phyloP scores from a whole-genome alignment of 2,797 vertebrate species.

The Molossus alvarezi region DNA sequence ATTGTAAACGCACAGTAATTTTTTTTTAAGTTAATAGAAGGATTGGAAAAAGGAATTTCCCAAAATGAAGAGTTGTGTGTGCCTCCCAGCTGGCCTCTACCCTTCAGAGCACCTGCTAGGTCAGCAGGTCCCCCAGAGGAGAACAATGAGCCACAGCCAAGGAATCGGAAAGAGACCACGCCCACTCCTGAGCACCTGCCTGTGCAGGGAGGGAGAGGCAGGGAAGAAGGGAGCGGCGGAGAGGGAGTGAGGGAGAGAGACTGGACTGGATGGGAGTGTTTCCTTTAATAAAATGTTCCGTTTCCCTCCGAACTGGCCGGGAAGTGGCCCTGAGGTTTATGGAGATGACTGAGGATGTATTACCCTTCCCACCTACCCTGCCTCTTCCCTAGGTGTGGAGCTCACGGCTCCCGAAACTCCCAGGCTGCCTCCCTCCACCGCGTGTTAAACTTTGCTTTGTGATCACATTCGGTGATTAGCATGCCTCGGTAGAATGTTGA shows the following conservation, averaged over 20 bases:
- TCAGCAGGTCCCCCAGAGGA: background rate
- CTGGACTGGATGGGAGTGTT: rapidly evolving
- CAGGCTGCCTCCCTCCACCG: background rate
- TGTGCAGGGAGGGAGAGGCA: background rate
- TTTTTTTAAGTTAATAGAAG: background rate
- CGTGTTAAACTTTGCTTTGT: conserved; percentile 2
- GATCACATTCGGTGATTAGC: background rate
- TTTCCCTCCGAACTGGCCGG: conserved; percentile 5
- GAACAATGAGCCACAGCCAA: background rate
- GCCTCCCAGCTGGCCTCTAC: background rate
- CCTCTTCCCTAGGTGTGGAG: background rate
- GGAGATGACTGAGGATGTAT: rapidly evolving
- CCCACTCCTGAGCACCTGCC: background rate
- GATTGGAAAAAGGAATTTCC: conserved; percentile 8
- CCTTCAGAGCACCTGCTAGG: background rate
- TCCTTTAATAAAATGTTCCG: background rate
- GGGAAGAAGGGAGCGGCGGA: background rate
- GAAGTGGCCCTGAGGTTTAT: background rate
- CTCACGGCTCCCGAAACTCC: background rate
- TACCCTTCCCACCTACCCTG: background rate
- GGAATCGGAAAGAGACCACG: background rate
- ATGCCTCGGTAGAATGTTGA: conserved; percentile 40
- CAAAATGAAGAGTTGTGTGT: background rate
- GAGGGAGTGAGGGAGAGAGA: background rate
- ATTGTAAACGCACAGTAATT: background rate